A percentile compares a stretch with the other conserved stretches of the same genome.
These are phyloP conservation scores for Aphis gossypii DNA, from an alignment of 1,140 invertebrate species.

Conservation along the genomic window DNA sequence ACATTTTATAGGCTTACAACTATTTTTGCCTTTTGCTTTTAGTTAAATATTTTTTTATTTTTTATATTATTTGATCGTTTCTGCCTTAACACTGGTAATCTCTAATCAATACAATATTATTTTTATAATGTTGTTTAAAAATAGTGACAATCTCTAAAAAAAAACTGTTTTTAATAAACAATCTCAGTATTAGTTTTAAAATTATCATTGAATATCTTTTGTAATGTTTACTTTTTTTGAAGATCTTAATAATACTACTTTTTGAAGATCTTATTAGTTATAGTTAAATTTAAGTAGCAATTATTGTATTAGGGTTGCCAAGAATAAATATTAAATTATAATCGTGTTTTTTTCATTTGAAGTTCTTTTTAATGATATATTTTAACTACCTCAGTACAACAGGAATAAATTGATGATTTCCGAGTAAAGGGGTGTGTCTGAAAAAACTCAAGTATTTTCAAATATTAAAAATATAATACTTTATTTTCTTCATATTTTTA, in stretches of 20 bases:
- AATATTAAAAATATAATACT: neutral
- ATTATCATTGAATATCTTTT: constrained; percentile 19
- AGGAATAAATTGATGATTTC: neutral
- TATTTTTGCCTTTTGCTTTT: neutral
- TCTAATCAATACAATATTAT: neutral
- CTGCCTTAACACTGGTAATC: neutral
- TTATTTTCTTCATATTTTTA: neutral
- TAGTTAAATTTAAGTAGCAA: neutral
- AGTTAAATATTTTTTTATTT: neutral
- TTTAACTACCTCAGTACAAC: neutral
- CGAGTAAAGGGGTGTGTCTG: neutral
- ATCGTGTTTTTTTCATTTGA: too few species aligned
- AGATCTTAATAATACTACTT: neutral
- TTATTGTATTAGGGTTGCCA: neutral
- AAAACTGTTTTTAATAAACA: neutral
- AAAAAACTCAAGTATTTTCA: neutral
- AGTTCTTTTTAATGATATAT: neutral
- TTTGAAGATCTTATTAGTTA: neutral
- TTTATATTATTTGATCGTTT: neutral
- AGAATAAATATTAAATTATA: neutral
- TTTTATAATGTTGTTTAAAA: neutral
- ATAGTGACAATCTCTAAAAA: constrained; percentile 25
- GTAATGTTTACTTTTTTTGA: neutral
- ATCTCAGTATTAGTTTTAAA: neutral
- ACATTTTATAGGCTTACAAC: neutral